A percentile compares a stretch with the other conserved stretches of the same genome.
Evolutionary conservation across 2,888 invertebrate genomes (phyloP).

Genomic region (Heliconius sara): DNA sequence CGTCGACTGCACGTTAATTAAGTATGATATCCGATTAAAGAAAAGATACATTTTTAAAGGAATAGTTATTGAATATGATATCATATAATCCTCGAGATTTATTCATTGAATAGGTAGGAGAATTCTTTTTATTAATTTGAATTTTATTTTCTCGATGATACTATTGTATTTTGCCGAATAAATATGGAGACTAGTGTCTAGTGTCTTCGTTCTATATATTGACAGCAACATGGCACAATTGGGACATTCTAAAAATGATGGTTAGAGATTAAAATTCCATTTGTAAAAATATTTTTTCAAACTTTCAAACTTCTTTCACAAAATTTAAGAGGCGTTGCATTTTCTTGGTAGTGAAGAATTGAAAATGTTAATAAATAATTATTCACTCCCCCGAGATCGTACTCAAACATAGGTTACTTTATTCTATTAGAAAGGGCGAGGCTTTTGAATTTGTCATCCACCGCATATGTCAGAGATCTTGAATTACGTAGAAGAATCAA

Average conservation of each 20-base stretch:
- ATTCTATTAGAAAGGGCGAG: too few relatives aligned
- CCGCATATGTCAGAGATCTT: too few relatives aligned
- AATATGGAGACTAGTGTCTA: neutral
- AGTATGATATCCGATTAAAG: slow-evolving; percentile 22
- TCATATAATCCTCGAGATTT: neutral
- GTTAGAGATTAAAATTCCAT: neutral
- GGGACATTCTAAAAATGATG: neutral
- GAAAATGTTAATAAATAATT: too few relatives aligned
- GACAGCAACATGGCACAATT: too few relatives aligned
- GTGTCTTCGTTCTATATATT: neutral
- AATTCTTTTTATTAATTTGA: neutral
- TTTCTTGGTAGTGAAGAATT: too few relatives aligned
- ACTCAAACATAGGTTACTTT: too few relatives aligned
- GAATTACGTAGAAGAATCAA: too few relatives aligned
- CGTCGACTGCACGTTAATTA: slow-evolving; percentile 26
- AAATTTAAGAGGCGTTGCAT: too few relatives aligned
- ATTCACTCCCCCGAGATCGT: too few relatives aligned
- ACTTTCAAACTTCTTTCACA: too few relatives aligned
- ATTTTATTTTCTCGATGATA: neutral
- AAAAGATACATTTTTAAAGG: neutral
- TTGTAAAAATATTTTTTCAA: too few relatives aligned
- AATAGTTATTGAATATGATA: neutral
- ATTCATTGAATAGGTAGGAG: neutral
- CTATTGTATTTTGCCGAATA: neutral
- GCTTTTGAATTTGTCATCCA: too few relatives aligned